phyloP scores from a whole-genome alignment of 2,888 invertebrate genomes.

The Gryllus longicercus region DNA sequence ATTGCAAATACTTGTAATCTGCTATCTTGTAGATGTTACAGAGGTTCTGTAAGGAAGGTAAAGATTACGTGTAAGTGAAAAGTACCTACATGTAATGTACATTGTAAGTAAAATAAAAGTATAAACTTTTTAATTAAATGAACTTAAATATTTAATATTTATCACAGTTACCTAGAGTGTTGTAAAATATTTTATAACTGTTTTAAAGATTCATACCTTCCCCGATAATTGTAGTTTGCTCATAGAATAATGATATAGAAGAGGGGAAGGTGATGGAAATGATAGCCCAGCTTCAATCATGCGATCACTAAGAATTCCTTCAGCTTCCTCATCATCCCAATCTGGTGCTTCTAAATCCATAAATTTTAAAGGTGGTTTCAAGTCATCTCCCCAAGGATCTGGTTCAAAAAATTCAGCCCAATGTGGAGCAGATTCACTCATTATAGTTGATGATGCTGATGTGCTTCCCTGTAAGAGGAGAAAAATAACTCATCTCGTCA shows the following conservation, averaged over 20 bases:
- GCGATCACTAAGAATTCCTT: background rate
- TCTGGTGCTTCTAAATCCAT: background rate
- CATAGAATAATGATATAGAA: background rate
- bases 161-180: background rate
- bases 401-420: background rate
- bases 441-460: background rate
- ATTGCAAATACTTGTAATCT: conserved; percentile 58
- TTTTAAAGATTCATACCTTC: background rate
- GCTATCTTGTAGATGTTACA: conserved; percentile 53
- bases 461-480: background rate
- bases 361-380: background rate
- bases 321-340: background rate
- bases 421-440: background rate
- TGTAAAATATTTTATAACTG: background rate
- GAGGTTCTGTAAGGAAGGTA: conserved; percentile 44
- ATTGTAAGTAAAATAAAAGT: too few species aligned
- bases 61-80: background rate
- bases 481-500: too few species aligned
- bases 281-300: background rate
- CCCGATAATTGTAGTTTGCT: background rate
- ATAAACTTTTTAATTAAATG: too few species aligned
- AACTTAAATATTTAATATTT: too few species aligned
- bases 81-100: too few species aligned
- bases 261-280: background rate
- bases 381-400: background rate